These are phyloP conservation scores for Cosmorhoe ocellata DNA, from an alignment of 2,888 invertebrate genomes.

Conservation along the genomic window DNA sequence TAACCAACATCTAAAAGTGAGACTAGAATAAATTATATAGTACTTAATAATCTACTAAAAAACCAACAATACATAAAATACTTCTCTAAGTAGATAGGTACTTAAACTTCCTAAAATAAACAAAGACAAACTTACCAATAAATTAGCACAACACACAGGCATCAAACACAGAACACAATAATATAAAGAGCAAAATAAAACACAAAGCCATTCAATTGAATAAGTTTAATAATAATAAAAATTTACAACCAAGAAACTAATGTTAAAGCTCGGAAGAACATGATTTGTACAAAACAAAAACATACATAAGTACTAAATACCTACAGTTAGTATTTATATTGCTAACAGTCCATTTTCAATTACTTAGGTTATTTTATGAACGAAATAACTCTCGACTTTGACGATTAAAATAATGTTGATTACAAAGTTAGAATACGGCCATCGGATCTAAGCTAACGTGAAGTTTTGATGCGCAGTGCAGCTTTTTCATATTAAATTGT, in stretches of 20 bases:
- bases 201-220: slow-evolving; percentile 76
- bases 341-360: slow-evolving; percentile 51
- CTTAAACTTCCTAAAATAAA: slow-evolving; percentile 29
- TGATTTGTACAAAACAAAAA: slow-evolving; percentile 67
- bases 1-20: too few relatives aligned
- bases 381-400: slow-evolving; percentile 21
- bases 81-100: slow-evolving; percentile 8
- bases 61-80: too few relatives aligned
- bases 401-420: too few relatives aligned
- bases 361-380: slow-evolving; percentile 40
- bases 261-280: slow-evolving; percentile 82
- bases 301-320: slow-evolving; percentile 31
- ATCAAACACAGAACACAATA: slow-evolving; percentile 50
- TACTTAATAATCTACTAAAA: slow-evolving; percentile 11
- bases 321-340: slow-evolving; percentile 45
- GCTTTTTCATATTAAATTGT: too few relatives aligned
- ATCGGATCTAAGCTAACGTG: too few relatives aligned
- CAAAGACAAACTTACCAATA: slow-evolving; percentile 59
- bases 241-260: slow-evolving; percentile 79
- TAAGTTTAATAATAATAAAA: slow-evolving; percentile 77
- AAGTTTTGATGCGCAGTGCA: too few relatives aligned
- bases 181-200: slow-evolving; percentile 73
- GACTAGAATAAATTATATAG: too few relatives aligned
- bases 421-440: too few relatives aligned
- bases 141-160: slow-evolving; percentile 66